phyloP scores from a whole-genome alignment of 2,888 invertebrate species.

The Hydropsyche betteni region DNA sequence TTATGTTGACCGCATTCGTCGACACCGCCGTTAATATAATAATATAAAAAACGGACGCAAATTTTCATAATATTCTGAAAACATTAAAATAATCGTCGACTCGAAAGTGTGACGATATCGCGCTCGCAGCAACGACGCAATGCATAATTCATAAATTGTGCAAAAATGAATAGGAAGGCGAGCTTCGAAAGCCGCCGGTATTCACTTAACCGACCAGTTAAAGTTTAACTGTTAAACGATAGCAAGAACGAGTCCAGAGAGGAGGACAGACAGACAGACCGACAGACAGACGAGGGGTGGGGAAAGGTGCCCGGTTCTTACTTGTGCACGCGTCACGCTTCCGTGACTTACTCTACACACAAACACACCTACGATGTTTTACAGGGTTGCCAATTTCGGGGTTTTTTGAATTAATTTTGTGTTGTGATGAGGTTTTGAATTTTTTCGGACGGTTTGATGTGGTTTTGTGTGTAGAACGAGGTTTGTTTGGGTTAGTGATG shows the following conservation, averaged over 20 bases:
- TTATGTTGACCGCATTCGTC: no score
- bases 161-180: neutral
- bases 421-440: no score
- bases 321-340: conserved; percentile 32
- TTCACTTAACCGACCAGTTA: conserved; percentile 39
- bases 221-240: conserved; percentile 31
- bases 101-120: no score
- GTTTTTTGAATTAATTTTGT: neutral
- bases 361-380: neutral
- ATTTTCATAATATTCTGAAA: no score
- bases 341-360: conserved; percentile 25
- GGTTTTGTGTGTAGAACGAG: no score
- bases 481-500: no score
- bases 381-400: conserved; percentile 13
- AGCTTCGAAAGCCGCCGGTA: neutral
- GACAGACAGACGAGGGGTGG: conserved; percentile 10
- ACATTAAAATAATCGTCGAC: no score
- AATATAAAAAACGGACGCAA: neutral
- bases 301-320: conserved; percentile 6
- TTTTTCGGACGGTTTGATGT: no score
- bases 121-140: no score
- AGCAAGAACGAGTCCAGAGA: conserved; percentile 2
- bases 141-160: no score
- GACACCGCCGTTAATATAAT: no score
- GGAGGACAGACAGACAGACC: conserved; percentile 6